A percentile compares a stretch with the other conserved stretches of the same genome.
Evolutionary conservation across 2,113 vertebrate genomes (phyloP).

Genomic region (Odontesthes bonariensis): DNA sequence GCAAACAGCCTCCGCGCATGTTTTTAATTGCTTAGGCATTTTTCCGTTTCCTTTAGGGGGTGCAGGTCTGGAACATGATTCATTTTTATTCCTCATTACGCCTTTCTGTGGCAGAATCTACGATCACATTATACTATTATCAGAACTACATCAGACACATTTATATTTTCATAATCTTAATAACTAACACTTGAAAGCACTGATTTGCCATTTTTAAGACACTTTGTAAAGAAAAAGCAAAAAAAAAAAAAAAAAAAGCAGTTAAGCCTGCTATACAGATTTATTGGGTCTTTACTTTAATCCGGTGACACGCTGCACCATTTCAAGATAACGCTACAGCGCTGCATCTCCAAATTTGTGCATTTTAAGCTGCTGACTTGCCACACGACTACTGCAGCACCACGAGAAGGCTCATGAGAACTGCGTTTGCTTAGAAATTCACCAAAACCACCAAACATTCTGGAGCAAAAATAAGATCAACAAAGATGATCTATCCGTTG

Average conservation of each 20-base stretch:
- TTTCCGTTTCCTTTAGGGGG: slow-evolving; percentile 9
- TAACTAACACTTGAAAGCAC: slow-evolving; percentile 18
- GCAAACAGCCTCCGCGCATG: background rate
- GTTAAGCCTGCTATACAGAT: background rate
- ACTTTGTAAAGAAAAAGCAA: background rate
- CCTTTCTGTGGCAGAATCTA: background rate
- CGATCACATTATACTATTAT: slow-evolving; percentile 2
- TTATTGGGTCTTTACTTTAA: slow-evolving; percentile 7
- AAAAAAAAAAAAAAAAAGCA: background rate
- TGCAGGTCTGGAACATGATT: background rate
- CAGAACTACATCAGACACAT: background rate
- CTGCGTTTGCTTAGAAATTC: background rate
- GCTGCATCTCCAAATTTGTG: background rate
- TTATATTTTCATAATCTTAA: slow-evolving; percentile 9
- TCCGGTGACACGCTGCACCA: background rate
- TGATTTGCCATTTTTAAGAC: background rate
- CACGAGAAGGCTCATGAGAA: background rate
- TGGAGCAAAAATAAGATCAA: background rate
- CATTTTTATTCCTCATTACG: slow-evolving; percentile 11
- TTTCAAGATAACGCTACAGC: background rate
- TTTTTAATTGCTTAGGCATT: background rate
- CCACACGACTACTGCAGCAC: background rate
- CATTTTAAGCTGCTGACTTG: background rate
- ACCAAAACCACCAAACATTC: background rate
- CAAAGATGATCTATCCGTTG: background rate